A percentile compares a stretch with the other conserved stretches of the same genome.
These are phyloP conservation scores for Drosophila kanapiae DNA, from an alignment of 1,140 invertebrate genomes.

Conservation along the genomic window DNA sequence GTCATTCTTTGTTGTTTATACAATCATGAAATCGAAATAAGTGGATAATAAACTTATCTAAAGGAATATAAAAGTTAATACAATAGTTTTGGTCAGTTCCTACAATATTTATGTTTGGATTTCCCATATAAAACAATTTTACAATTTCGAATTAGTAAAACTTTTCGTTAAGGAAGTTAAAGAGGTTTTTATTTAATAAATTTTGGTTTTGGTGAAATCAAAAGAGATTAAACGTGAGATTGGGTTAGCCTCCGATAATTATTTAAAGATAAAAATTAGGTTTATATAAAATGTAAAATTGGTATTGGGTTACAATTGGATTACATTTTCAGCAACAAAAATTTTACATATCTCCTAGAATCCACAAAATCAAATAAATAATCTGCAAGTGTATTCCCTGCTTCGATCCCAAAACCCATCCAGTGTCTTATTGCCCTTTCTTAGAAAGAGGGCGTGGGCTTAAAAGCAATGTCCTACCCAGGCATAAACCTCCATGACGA, in stretches of 20 bases:
- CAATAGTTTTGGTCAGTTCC: too few relatives aligned
- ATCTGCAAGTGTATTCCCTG: not conserved
- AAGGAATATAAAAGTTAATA: too few relatives aligned
- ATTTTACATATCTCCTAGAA: not conserved
- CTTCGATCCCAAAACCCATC: not conserved
- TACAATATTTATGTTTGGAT: too few relatives aligned
- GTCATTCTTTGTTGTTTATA: too few relatives aligned
- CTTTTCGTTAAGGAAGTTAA: not conserved
- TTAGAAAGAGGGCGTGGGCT: not conserved
- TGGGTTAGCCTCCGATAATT: not conserved
- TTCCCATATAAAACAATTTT: too few relatives aligned
- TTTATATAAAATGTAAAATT: not conserved
- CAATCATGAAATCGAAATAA: too few relatives aligned
- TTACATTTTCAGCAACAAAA: not conserved
- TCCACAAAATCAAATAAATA: not conserved
- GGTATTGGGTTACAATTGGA: not conserved
- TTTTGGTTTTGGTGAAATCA: not conserved
- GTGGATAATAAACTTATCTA: too few relatives aligned
- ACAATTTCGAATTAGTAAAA: not conserved
- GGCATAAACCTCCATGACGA: constrained; percentile 59
- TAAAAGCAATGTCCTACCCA: constrained; percentile 57
- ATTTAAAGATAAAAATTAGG: not conserved
- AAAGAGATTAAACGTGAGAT: not conserved
- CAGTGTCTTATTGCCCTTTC: not conserved
- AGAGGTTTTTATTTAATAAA: not conserved